These are phyloP conservation scores for Scrobipalpa atriplicella DNA, from an alignment of 2,888 invertebrate species.

Conservation along the genomic window DNA sequence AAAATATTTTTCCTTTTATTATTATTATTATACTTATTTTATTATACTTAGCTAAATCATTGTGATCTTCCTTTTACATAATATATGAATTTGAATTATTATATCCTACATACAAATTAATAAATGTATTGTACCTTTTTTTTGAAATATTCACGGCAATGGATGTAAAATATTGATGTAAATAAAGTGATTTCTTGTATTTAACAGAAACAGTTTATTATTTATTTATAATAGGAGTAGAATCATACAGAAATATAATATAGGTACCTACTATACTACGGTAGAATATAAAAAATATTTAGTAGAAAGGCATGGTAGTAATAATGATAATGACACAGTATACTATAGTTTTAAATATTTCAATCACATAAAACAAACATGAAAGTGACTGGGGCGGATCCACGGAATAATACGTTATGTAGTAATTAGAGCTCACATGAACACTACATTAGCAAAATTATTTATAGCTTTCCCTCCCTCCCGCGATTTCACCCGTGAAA, in stretches of 20 bases:
- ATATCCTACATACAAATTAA: not conserved
- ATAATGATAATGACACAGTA: too few relatives aligned
- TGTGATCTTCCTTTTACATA: constrained; percentile 5
- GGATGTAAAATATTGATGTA: constrained; percentile 10
- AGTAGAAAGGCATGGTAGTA: too few relatives aligned
- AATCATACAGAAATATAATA: not conserved
- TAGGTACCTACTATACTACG: too few relatives aligned
- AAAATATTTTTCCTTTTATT: not conserved
- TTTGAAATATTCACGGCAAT: not conserved
- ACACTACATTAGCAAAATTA: too few relatives aligned
- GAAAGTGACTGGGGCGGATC: too few relatives aligned
- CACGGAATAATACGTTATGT: too few relatives aligned
- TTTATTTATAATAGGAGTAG: not conserved
- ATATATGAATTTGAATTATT: not conserved
- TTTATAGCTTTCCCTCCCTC: too few relatives aligned
- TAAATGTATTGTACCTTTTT: not conserved
- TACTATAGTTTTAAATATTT: not conserved
- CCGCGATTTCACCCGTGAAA: too few relatives aligned
- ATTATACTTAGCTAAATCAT: not conserved
- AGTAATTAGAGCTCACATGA: too few relatives aligned
- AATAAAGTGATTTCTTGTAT: constrained; percentile 1
- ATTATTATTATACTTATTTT: not conserved
- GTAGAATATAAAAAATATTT: too few relatives aligned
- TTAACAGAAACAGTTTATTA: not conserved
- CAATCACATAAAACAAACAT: too few relatives aligned